Conservation (phyloP, 2,888 invertebrate genomes). For the Auanema sp. region DNA sequence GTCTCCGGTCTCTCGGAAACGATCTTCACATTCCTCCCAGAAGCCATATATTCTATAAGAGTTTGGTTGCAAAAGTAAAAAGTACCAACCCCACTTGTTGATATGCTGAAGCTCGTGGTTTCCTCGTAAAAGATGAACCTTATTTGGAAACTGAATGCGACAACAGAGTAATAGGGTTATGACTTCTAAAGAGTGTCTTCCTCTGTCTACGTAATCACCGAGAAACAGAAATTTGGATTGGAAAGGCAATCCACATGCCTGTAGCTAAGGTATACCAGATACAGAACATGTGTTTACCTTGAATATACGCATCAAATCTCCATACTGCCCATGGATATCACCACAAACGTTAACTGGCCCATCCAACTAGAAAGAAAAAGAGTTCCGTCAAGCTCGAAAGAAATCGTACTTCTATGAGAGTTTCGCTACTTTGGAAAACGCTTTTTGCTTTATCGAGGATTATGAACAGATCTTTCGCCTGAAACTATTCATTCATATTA, state of each 20-base stretch:
- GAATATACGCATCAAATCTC: slow-evolving; percentile 39
- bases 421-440: slow-evolving; percentile 1
- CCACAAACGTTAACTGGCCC: slow-evolving; percentile 43
- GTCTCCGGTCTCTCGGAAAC: slow-evolving; percentile 27
- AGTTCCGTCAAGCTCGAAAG: neutral
- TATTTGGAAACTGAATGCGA: slow-evolving; percentile 49
- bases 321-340: slow-evolving; percentile 41
- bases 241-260: neutral
- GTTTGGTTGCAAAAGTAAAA: neutral
- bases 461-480: neutral
- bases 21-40: slow-evolving; percentile 30
- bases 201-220: slow-evolving; percentile 56
- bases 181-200: slow-evolving; percentile 50
- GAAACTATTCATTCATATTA: neutral
- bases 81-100: slow-evolving; percentile 38
- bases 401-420: slow-evolving; percentile 1
- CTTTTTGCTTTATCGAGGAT: slow-evolving; percentile 12
- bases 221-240: slow-evolving; percentile 31
- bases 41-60: slow-evolving; percentile 51
- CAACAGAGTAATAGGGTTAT: slow-evolving; percentile 44
- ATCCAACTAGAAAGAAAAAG: slow-evolving; percentile 12
- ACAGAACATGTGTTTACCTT: slow-evolving; percentile 17
- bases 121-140: slow-evolving; percentile 49
- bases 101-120: slow-evolving; percentile 55
- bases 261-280: neutral